These are phyloP conservation scores for Euleptes europaea DNA, from an alignment of 2,113 vertebrate species.

Conservation along the genomic window DNA sequence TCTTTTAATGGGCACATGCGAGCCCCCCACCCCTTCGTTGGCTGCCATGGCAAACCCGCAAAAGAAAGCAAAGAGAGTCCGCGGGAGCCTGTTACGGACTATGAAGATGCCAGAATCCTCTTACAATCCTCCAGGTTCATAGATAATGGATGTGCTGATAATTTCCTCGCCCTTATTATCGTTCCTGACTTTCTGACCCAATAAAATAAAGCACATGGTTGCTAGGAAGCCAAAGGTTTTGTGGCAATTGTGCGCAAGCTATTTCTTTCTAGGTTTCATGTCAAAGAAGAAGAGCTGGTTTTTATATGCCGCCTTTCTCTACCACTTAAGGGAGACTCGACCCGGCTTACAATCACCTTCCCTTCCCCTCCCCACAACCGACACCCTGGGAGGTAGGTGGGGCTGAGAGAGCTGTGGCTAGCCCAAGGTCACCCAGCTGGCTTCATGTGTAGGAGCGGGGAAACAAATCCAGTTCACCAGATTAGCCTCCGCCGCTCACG, in stretches of 20 bases:
- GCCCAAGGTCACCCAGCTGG: too few relatives aligned
- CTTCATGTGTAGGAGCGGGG: too few relatives aligned
- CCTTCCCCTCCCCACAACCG: too few relatives aligned
- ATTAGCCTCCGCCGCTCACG: too few relatives aligned
- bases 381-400: too few relatives aligned
- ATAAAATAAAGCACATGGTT: neutral
- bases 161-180: slow-evolving; percentile 33
- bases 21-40: neutral
- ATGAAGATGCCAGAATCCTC: neutral
- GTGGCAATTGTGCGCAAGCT: slow-evolving; percentile 9
- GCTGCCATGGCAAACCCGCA: slow-evolving; percentile 2
- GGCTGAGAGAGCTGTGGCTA: too few relatives aligned
- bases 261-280: neutral
- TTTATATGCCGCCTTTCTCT: too few relatives aligned
- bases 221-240: slow-evolving; percentile 37
- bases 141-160: slow-evolving; percentile 13
- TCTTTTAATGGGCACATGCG: neutral
- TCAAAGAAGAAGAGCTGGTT: too few relatives aligned
- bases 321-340: too few relatives aligned
- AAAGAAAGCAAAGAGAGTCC: slow-evolving; percentile 5
- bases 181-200: slow-evolving; percentile 1
- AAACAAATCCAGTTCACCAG: too few relatives aligned
- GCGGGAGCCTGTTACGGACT: neutral
- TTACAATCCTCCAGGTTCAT: neutral
- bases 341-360: too few relatives aligned